These are phyloP conservation scores for Pelvicachromis taeniatus DNA, from an alignment of 2,113 vertebrate genomes.

Conservation along the genomic window DNA sequence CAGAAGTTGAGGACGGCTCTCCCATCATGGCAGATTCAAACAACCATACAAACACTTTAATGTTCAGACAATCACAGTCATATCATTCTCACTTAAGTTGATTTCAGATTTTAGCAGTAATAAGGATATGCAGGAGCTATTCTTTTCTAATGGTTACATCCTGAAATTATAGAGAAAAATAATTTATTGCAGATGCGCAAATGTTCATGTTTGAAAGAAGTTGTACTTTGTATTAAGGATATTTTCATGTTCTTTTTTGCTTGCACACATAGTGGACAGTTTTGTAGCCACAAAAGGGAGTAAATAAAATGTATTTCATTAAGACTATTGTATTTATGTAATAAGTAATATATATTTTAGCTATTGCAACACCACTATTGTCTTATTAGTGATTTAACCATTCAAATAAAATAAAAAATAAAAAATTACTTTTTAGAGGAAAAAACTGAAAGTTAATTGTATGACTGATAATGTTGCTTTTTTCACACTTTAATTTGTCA, in stretches of 20 bases:
- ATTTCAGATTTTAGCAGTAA: conserved; percentile 3
- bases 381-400: conserved; percentile 70
- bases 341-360: conserved; percentile 77
- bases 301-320: conserved; percentile 43
- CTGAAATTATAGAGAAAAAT: conserved; percentile 42
- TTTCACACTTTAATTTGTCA: background rate
- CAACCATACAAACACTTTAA: background rate
- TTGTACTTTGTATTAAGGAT: conserved; percentile 36
- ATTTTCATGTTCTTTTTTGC: conserved; percentile 12
- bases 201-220: conserved; percentile 34
- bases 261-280: conserved; percentile 50
- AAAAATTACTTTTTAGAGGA: conserved; percentile 42
- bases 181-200: conserved; percentile 70
- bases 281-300: conserved; percentile 57
- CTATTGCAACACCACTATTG: conserved; percentile 74
- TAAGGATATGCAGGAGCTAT: background rate
- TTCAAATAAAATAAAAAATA: conserved; percentile 16
- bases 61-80: conserved; percentile 62
- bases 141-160: conserved; percentile 15
- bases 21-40: background rate
- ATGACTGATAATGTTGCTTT: conserved; percentile 17
- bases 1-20: background rate
- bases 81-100: background rate
- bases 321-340: conserved; percentile 72
- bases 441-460: conserved; percentile 13